phyloP scores from a whole-genome alignment of 2,113 vertebrate species.

The Tiliqua scincoides region DNA sequence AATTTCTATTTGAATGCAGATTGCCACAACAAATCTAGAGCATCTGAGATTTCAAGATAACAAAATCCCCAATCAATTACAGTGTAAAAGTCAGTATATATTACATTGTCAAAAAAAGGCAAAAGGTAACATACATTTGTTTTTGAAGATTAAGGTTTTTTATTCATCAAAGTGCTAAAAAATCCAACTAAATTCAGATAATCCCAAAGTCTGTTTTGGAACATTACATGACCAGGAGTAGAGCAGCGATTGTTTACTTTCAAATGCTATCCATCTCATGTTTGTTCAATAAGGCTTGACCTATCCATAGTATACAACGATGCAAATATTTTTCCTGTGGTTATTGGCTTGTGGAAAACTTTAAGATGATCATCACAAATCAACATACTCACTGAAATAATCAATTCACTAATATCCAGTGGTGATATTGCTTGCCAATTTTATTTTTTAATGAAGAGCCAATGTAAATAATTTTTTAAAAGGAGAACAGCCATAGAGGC shows the following conservation, averaged over 20 bases:
- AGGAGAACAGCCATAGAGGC: neutral
- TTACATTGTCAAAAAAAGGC: conserved; percentile 54
- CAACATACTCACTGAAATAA: conserved; percentile 24
- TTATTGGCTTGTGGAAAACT: conserved; percentile 5
- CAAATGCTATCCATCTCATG: neutral
- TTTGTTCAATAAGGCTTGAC: neutral
- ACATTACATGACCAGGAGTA: conserved; percentile 11
- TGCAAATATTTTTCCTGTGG: neutral
- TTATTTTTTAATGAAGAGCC: neutral
- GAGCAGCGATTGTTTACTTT: neutral
- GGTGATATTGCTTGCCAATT: neutral
- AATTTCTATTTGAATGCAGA: conserved; percentile 29
- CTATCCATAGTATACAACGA: neutral
- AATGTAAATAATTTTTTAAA: neutral
- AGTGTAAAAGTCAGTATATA: conserved; percentile 30
- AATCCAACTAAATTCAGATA: neutral
- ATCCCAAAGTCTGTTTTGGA: conserved; percentile 26
- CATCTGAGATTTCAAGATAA: conserved; percentile 37
- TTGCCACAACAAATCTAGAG: conserved; percentile 35
- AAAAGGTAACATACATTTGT: conserved; percentile 18
- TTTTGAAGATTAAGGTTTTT: neutral
- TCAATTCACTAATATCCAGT: neutral
- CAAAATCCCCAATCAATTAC: conserved; percentile 40
- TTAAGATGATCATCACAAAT: neutral
- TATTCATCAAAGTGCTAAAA: conserved; percentile 51